Conservation (phyloP, 2,888 invertebrate species). For the Sesia bembeciformis region DNA sequence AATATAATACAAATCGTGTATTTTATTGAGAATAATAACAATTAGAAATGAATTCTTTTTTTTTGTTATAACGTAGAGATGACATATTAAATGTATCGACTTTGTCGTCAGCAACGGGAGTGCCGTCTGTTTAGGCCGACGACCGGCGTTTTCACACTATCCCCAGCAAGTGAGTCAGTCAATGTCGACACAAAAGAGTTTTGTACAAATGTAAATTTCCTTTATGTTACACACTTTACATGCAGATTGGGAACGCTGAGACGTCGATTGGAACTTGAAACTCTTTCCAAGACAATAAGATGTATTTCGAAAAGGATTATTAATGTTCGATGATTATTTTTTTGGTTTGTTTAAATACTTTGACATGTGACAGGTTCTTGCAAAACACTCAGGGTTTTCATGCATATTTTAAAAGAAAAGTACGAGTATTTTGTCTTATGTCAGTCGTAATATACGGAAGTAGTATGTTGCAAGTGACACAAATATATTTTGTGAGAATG, state of each 20-base stretch:
- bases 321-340: conserved; percentile 27
- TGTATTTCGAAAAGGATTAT: conserved; percentile 32
- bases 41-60: no score
- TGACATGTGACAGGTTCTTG: not conserved
- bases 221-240: conserved; percentile 53
- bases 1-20: no score
- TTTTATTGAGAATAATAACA: no score
- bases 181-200: conserved; percentile 37
- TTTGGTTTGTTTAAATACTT: conserved; percentile 14
- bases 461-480: no score
- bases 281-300: conserved; percentile 23
- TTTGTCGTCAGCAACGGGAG: conserved; percentile 20
- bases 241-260: conserved; percentile 52
- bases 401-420: no score
- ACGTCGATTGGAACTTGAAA: conserved; percentile 39
- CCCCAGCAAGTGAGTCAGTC: conserved; percentile 36
- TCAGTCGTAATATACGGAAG: no score
- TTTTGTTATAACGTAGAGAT: no score
- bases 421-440: no score
- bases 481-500: no score
- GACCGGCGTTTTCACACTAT: conserved; percentile 51
- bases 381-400: not conserved
- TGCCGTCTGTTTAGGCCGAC: conserved; percentile 42
- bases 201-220: conserved; percentile 34
- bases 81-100: conserved; percentile 14